These are phyloP conservation scores for Athrips mouffetella DNA, from an alignment of 2,888 invertebrate species.

Conservation along the genomic window DNA sequence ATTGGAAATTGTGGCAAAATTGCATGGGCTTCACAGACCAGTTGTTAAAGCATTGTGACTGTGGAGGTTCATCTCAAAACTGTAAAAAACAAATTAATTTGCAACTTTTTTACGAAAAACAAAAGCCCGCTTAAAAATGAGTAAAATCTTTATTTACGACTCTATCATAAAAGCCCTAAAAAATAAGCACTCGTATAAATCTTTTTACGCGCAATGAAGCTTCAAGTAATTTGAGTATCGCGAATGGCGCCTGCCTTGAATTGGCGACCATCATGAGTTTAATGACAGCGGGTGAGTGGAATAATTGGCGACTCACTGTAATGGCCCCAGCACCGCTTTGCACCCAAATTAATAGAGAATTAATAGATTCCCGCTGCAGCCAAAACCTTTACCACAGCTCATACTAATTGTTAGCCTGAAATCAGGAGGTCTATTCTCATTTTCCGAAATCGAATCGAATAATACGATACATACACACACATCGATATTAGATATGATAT, in stretches of 20 bases:
- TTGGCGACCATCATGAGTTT: conserved; percentile 59
- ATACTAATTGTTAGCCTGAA: conserved; percentile 63
- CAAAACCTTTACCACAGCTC: conserved; percentile 49
- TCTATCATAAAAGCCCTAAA: too few relatives aligned
- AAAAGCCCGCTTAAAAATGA: too few relatives aligned
- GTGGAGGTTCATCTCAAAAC: too few relatives aligned
- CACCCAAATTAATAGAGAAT: conserved; percentile 73
- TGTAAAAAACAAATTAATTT: too few relatives aligned
- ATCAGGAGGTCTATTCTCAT: conserved; percentile 44
- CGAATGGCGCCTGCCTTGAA: conserved; percentile 71
- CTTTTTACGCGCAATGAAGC: conserved; percentile 67
- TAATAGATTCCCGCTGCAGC: conserved; percentile 68
- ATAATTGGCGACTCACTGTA: conserved; percentile 71
- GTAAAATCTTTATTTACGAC: conserved; percentile 20
- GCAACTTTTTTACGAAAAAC: too few relatives aligned
- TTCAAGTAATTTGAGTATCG: conserved; percentile 68
- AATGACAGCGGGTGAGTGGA: conserved; percentile 67
- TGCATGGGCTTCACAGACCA: too few relatives aligned
- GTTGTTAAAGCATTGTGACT: too few relatives aligned
- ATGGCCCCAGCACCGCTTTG: conserved; percentile 55
- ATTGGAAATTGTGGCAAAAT: too few relatives aligned
- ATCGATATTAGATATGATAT: too few relatives aligned
- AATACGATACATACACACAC: too few relatives aligned
- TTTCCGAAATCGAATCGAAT: too few relatives aligned
- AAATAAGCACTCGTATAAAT: conserved; percentile 45